phyloP scores from a whole-genome alignment of 1,140 invertebrate genomes.

The Drusus annulatus region DNA sequence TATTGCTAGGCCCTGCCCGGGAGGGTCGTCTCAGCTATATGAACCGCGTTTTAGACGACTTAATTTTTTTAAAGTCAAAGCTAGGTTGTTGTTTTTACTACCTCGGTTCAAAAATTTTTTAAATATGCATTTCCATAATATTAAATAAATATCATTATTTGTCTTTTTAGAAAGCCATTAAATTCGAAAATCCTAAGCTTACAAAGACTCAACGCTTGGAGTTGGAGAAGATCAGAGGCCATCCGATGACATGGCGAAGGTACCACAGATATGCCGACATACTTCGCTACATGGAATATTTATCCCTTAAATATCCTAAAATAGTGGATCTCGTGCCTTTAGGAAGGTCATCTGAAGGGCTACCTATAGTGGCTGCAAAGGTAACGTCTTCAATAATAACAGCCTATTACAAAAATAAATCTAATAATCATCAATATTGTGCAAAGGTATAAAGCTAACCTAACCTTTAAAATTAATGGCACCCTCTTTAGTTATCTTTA shows the following conservation, averaged over 20 bases:
- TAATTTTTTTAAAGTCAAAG: too few relatives aligned
- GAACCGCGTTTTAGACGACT: too few relatives aligned
- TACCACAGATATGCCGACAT: conserved; percentile 81
- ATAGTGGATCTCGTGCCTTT: conserved; percentile 78
- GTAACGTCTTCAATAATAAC: conserved; percentile 56
- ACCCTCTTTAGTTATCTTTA: conserved; percentile 59
- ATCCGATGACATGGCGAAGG: conserved; percentile 80
- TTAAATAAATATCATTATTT: background rate
- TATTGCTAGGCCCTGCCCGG: too few relatives aligned
- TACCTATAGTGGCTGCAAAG: conserved; percentile 79
- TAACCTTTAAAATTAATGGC: too few relatives aligned
- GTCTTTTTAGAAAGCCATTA: conserved; percentile 75
- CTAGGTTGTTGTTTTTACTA: too few relatives aligned
- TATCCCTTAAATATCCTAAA: conserved; percentile 77
- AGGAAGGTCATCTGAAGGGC: conserved; percentile 81
- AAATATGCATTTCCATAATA: too few relatives aligned
- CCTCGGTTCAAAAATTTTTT: too few relatives aligned
- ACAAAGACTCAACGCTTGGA: conserved; percentile 75
- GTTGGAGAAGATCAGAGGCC: conserved; percentile 71
- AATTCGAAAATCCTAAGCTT: conserved; percentile 76
- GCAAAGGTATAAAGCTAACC: too few relatives aligned
- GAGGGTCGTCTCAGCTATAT: too few relatives aligned
- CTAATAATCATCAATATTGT: too few relatives aligned
- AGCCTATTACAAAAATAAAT: too few relatives aligned
- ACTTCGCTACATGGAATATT: conserved; percentile 77